Conservation (phyloP, 2,888 invertebrate genomes). For the Callyntrura sp. region DNA sequence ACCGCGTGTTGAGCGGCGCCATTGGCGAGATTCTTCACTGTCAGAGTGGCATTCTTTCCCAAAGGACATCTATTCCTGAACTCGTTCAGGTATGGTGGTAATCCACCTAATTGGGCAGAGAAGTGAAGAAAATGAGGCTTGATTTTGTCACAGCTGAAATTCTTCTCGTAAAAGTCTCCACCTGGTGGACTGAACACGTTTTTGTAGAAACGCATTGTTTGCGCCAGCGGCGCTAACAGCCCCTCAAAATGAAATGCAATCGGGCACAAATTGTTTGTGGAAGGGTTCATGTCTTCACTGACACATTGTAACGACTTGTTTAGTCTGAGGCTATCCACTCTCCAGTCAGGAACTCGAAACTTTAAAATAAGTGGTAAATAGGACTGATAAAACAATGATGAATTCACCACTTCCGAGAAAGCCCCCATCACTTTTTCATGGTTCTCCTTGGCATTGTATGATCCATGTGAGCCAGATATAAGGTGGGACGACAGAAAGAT, state of each 20-base stretch:
- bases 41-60: conserved; percentile 55
- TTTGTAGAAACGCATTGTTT: conserved; percentile 72
- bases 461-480: not conserved
- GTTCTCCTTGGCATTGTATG: not conserved
- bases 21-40: conserved; percentile 45
- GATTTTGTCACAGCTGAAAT: conserved; percentile 75
- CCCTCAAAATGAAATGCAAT: conserved; percentile 66
- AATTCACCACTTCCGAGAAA: conserved; percentile 50
- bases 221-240: conserved; percentile 52
- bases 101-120: conserved; percentile 63
- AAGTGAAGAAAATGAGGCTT: conserved; percentile 77
- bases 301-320: conserved; percentile 64
- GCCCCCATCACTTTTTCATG: conserved; percentile 60
- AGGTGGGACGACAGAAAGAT: not conserved
- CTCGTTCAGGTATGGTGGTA: conserved; percentile 69
- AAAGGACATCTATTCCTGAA: conserved; percentile 65
- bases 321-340: conserved; percentile 46
- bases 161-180: conserved; percentile 65
- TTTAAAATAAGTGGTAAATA: conserved; percentile 72
- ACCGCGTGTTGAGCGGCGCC: conserved; percentile 57
- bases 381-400: conserved; percentile 65
- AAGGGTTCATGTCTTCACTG: conserved; percentile 48
- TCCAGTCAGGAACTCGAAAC: conserved; percentile 68
- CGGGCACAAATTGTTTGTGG: conserved; percentile 59
- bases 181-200: conserved; percentile 67